A percentile compares a stretch with the other conserved stretches of the same genome.
Conservation (phyloP, 2,113 vertebrate species). For the Caloenas nicobarica region DNA sequence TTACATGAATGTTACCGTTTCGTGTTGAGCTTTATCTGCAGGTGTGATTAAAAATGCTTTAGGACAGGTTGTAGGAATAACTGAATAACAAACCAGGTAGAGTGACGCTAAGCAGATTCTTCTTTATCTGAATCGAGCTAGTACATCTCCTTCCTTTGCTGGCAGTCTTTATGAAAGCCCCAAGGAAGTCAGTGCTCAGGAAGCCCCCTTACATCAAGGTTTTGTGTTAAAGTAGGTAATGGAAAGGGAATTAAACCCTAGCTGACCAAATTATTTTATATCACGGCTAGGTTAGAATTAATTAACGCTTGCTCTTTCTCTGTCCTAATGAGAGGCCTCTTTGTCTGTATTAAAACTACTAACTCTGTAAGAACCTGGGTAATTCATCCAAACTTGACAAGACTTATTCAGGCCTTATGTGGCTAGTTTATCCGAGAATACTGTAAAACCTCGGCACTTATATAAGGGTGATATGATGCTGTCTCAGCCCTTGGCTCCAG, state of each 20-base stretch:
- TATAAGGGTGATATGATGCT: not conserved
- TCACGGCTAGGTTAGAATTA: not conserved
- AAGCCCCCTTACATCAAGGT: not conserved
- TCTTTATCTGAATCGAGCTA: not conserved
- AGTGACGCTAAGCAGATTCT: not conserved
- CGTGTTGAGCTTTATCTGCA: not conserved
- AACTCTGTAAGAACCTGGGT: not conserved
- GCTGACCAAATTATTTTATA: not conserved
- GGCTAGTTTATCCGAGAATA: not conserved
- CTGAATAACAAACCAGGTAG: not conserved
- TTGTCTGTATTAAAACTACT: accelerated
- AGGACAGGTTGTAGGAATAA: not conserved
- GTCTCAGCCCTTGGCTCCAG: not conserved
- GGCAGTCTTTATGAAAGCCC: not conserved
- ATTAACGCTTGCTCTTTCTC: not conserved
- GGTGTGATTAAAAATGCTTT: not conserved
- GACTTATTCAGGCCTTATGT: not conserved
- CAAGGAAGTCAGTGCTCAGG: not conserved
- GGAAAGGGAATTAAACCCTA: not conserved
- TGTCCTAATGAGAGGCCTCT: not conserved
- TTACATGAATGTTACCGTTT: not conserved
- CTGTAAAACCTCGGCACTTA: not conserved
- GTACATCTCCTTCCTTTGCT: not conserved
- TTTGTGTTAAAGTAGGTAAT: not conserved
- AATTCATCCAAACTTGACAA: not conserved